Base-by-base conservation (phyloP, 2,113 vertebrate species). In the Melanostigma gelatinosum region DNA sequence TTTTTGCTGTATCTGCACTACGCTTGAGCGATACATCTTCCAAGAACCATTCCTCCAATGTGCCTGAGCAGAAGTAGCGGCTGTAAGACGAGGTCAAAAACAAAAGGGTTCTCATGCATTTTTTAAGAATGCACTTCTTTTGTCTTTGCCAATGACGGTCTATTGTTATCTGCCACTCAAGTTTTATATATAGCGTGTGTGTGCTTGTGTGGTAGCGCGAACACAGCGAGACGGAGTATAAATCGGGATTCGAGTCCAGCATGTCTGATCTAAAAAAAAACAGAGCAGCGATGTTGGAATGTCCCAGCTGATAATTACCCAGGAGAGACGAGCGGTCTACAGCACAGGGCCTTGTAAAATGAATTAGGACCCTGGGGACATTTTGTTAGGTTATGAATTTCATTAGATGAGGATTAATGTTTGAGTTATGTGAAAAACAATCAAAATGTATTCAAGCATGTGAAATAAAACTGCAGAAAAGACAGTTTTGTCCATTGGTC, bases 31-130 rank as follows among this genome's bases (percentile, higher is more conserved):
- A 72, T 71, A 44, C 72, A 62, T 86, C 50, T 72, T 84, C 2
- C 0, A 65, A 64, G 67, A 77, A 77, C 34, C 76, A 78, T 73
- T 42, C 46, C 69, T 20, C 12, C 62, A 13, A 82, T 46, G 61
- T 38, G 66, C 34, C 29, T 13, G 52, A 72, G 44, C 71, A 67
- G 84, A 60, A 77, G 74, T n/a, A 64, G 62, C 32, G 67, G 8
- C 73, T 6, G 42, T 4, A 66, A 80, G 73, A 73, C 63, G 24
- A 82, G 57, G 76, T 86, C 69, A 79, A 29, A 66, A 70, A 80
- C 34, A 58, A 82, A 83, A 76, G n/a, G 75, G n/a, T 15, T 40
- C 80, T 93, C 84, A 89, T 92, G 11, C 75, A 91, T 92, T 88
- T 86, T 60, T 93, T 89, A 74, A 90, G 54, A 73, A 75, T 27